Conservation (phyloP, 1,140 invertebrate species). For the Dinoponera quadriceps region DNA sequence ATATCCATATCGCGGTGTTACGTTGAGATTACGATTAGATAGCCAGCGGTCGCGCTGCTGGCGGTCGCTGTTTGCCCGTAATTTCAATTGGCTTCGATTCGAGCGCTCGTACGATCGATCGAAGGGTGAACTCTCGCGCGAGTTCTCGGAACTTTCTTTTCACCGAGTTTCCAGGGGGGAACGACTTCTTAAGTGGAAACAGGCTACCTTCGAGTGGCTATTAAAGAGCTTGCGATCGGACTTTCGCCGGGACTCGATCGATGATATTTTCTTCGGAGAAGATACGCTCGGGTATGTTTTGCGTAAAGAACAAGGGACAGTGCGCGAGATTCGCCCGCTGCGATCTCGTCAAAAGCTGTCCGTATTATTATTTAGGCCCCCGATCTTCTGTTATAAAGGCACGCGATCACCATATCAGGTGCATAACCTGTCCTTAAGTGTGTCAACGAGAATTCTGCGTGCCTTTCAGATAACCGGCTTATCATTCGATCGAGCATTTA, state of each 20-base stretch:
- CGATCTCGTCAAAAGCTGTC: background rate
- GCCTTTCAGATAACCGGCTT: constrained; percentile 41
- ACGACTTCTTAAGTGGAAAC: constrained; percentile 58
- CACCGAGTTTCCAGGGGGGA: constrained; percentile 54
- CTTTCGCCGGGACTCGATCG: constrained; percentile 58
- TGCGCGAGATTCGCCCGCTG: background rate
- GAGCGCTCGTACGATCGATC: constrained; percentile 25
- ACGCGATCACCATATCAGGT: constrained; percentile 1
- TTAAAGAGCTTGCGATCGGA: constrained; percentile 62
- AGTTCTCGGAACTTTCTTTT: constrained; percentile 66
- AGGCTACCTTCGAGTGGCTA: constrained; percentile 53
- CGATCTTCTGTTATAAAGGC: constrained; percentile 23
- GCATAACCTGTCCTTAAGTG: constrained; percentile 44
- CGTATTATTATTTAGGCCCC: background rate
- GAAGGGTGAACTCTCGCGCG: constrained; percentile 59
- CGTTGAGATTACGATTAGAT: constrained; percentile 42
- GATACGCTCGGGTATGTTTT: too few species aligned
- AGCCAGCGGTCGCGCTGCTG: background rate
- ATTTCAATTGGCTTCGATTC: constrained; percentile 6
- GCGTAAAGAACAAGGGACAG: too few species aligned
- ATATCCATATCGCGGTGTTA: constrained; percentile 9
- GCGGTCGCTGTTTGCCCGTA: constrained; percentile 17
- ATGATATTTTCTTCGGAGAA: constrained; percentile 13
- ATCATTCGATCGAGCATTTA: constrained; percentile 39
- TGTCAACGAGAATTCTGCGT: constrained; percentile 37